phyloP scores from a whole-genome alignment of 2,113 vertebrate genomes.

The Garra rufa region DNA sequence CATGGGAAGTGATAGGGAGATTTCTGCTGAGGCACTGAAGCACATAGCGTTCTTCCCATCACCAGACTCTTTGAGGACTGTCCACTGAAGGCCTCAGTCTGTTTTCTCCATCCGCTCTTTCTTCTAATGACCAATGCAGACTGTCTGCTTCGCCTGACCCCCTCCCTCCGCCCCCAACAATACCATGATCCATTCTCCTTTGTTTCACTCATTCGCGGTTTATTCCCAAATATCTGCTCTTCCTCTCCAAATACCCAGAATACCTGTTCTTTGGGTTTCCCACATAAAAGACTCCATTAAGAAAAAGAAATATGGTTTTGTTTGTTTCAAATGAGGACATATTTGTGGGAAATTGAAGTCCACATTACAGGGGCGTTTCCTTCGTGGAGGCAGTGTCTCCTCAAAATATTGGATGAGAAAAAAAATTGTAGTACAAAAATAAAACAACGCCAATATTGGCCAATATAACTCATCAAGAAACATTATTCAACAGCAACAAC shows the following conservation, averaged over 20 bases:
- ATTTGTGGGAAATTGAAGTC: neutral
- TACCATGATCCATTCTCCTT: conserved; percentile 62
- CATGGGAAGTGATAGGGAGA: conserved; percentile 18
- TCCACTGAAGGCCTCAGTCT: conserved; percentile 63
- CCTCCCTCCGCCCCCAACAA: conserved; percentile 48
- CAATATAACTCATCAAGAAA: too few species aligned
- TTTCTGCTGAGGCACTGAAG: conserved; percentile 33
- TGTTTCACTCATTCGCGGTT: conserved; percentile 65
- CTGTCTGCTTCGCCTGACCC: conserved; percentile 63
- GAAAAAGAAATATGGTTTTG: conserved; percentile 9
- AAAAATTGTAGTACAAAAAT: too few species aligned
- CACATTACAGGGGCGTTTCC: too few species aligned
- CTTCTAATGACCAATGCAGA: conserved; percentile 73
- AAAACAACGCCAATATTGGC: too few species aligned
- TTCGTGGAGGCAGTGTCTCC: too few species aligned
- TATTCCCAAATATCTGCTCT: conserved; percentile 64
- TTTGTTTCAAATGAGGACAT: neutral
- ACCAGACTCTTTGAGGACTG: conserved; percentile 46
- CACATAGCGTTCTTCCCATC: conserved; percentile 51
- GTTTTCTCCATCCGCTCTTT: conserved; percentile 68
- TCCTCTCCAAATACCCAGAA: conserved; percentile 70
- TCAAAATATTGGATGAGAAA: too few species aligned
- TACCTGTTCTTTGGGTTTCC: conserved; percentile 50
- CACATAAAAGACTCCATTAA: neutral
- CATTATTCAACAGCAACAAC: too few species aligned